Conservation (phyloP, 2,797 vertebrate genomes). For the Nyctibius grandis region DNA sequence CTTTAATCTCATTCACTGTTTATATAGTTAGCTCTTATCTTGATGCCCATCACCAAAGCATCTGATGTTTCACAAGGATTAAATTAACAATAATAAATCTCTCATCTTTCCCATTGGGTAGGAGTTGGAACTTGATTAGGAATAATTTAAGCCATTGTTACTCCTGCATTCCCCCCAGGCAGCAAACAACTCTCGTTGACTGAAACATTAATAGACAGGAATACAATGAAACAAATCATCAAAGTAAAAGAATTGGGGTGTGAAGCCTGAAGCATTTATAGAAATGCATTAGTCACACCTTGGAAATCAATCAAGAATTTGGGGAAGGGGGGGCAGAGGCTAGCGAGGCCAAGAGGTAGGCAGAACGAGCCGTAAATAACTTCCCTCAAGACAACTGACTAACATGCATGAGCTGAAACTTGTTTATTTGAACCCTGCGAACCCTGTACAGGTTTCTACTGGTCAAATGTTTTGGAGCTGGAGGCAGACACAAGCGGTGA, state of each 20-base stretch:
- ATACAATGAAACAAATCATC: not conserved
- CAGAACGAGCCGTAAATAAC: constrained; percentile 12
- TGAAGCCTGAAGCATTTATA: not conserved
- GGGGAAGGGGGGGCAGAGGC: not conserved
- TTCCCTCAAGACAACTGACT: not conserved
- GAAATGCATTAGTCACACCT: constrained; percentile 1
- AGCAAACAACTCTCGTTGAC: not conserved
- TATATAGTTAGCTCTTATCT: not conserved
- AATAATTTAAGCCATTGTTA: not conserved
- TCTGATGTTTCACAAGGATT: not conserved
- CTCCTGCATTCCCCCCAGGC: not conserved
- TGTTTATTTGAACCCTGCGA: not conserved
- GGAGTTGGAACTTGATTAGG: not conserved
- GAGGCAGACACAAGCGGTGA: not conserved
- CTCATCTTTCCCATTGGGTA: not conserved
- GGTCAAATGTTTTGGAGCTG: not conserved
- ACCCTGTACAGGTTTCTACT: not conserved
- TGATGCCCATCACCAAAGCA: not conserved
- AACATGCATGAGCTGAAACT: not conserved
- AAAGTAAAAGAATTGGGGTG: not conserved
- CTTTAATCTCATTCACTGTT: not conserved
- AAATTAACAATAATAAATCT: not conserved
- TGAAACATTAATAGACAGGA: constrained; percentile 11
- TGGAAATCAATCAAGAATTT: constrained; percentile 25
- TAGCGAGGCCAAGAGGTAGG: not conserved